These are phyloP conservation scores for Callaeas wilsoni DNA, from an alignment of 2,113 vertebrate species.

Conservation along the genomic window DNA sequence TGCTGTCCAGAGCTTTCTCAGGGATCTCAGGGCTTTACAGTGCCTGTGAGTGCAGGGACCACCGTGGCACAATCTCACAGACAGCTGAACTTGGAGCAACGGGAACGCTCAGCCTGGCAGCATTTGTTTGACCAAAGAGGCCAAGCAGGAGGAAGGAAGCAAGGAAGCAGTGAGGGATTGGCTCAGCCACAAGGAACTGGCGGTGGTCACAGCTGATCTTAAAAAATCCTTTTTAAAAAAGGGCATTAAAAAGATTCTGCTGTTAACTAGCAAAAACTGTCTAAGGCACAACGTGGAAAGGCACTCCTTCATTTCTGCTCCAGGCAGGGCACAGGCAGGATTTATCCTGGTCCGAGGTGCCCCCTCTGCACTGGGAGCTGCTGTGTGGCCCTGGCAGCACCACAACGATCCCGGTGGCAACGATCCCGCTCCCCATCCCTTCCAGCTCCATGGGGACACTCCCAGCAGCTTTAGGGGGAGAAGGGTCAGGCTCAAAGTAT, in stretches of 20 bases:
- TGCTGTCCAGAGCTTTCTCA: not conserved
- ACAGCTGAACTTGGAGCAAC: not conserved
- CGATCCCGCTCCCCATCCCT: not conserved
- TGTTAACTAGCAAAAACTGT: not conserved
- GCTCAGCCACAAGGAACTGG: not conserved
- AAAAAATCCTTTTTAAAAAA: not conserved
- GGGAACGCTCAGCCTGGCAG: not conserved
- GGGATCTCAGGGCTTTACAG: rapidly evolving
- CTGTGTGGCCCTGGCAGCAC: not conserved
- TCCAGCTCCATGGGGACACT: not conserved
- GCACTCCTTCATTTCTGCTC: not conserved
- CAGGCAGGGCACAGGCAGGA: not conserved
- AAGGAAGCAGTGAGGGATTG: not conserved
- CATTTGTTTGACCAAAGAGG: not conserved
- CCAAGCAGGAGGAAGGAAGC: not conserved
- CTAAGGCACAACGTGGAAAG: not conserved
- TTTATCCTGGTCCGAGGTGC: not conserved
- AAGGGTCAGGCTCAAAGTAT: not conserved
- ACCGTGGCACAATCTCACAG: rapidly evolving
- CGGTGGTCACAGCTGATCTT: not conserved
- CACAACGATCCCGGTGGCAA: rapidly evolving
- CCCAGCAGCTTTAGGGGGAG: not conserved
- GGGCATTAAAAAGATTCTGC: not conserved
- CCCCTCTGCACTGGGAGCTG: not conserved
- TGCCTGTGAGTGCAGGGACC: not conserved